Evolutionary conservation across 2,888 invertebrate genomes (phyloP), one percentile per base, ranked within the genome.

Genomic region (Microplitis deprimator): DNA sequence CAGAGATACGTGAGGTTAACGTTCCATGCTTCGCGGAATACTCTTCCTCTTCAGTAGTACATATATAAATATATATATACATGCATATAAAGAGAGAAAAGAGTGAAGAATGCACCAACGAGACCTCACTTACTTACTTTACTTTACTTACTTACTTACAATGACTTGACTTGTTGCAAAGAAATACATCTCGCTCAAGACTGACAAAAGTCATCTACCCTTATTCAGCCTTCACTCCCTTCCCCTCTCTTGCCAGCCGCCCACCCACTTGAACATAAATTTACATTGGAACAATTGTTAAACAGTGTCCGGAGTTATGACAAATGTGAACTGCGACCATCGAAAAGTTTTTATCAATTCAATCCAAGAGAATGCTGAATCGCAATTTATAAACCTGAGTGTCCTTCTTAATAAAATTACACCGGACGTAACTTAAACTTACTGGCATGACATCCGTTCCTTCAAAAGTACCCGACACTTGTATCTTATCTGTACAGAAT

Each of bases 1-100:
- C 60, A 64, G 75, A 79, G 81, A 82, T 81, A 81, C 74, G 41
- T 29, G 74, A 71, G 80, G 81, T 81, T 81, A 81, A 81, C 74
- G 80, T 78, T 81, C 80, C 78, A 73, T 59, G 65, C 50, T 73
- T 73, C 73, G 73, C 39, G 29, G 73, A 73, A 73, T 67, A 73
- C 39, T 65, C 67, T 65, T 65, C 59, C 59, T 73, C 67, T 38
- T 67, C 50, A 73, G 65, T 73, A 71, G 60, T 62, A 59, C 4
- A 62, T 8, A 62, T n/a, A 61, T n/a, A n/a, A n/a, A n/a, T n/a
- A n/a, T n/a, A n/a, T n/a, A n/a, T n/a, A n/a, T n/a, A n/a, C n/a
- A n/a, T n/a, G n/a, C n/a, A n/a, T 71, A 39, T 20, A 39, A 16
- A 73, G 29, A 39, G 13, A 38, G 16, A 59, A 8, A n/a, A n/a